Conservation (phyloP, 2,113 vertebrate genomes). For the Clarias batrachus region DNA sequence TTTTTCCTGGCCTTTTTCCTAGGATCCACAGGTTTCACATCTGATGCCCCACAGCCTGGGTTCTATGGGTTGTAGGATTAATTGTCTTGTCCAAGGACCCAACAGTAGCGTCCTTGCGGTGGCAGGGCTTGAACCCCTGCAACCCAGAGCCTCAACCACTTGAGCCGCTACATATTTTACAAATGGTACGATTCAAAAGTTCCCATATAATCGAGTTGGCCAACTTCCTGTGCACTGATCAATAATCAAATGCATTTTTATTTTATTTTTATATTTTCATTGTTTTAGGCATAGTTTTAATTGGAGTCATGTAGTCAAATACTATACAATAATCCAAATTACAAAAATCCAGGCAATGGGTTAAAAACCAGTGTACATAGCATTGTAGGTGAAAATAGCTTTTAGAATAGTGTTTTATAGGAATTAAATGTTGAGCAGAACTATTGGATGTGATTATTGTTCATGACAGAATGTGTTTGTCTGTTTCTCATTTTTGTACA, state of each 20-base stretch:
- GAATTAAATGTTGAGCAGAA: not conserved
- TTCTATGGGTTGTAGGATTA: too few species aligned
- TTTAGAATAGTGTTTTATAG: not conserved
- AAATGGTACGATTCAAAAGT: not conserved
- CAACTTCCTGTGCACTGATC: not conserved
- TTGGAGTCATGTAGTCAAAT: not conserved
- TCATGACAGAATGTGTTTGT: not conserved
- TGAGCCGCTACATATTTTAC: not conserved
- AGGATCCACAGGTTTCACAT: too few species aligned
- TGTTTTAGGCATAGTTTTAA: not conserved
- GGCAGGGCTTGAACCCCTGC: too few species aligned
- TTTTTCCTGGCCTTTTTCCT: too few species aligned
- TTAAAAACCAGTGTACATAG: not conserved
- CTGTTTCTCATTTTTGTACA: not conserved
- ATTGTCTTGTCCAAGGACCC: too few species aligned
- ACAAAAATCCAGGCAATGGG: not conserved
- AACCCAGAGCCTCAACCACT: too few species aligned
- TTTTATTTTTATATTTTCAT: not conserved
- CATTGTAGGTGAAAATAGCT: not conserved
- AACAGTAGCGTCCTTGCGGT: too few species aligned
- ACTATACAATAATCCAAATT: not conserved
- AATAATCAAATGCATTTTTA: not conserved
- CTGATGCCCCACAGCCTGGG: too few species aligned
- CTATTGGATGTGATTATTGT: not conserved
- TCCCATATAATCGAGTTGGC: not conserved